Conservation (phyloP, 2,888 invertebrate species). For the Diarsia dahlii region DNA sequence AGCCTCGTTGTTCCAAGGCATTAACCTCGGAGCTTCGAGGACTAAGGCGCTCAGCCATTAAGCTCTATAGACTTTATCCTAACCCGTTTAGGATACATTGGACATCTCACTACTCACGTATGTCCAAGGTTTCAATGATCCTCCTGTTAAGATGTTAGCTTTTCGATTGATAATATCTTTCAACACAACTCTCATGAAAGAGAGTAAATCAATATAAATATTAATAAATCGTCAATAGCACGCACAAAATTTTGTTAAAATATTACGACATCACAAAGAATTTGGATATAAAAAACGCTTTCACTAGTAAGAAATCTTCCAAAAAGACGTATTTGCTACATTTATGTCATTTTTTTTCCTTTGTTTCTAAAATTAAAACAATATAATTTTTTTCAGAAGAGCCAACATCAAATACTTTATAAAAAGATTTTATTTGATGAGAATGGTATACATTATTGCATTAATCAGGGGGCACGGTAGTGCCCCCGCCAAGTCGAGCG, state of each 20-base stretch:
- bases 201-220: slow-evolving; percentile 79
- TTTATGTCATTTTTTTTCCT: slow-evolving; percentile 87
- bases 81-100: slow-evolving; percentile 91
- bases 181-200: slow-evolving; percentile 86
- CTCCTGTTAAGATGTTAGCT: slow-evolving; percentile 85
- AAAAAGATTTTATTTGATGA: slow-evolving; percentile 57
- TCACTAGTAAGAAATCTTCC: slow-evolving; percentile 87
- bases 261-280: slow-evolving; percentile 91
- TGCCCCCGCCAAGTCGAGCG: too few species aligned
- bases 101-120: slow-evolving; percentile 89
- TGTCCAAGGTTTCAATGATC: slow-evolving; percentile 83
- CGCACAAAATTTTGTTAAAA: slow-evolving; percentile 88
- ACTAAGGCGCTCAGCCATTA: slow-evolving; percentile 94
- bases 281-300: slow-evolving; percentile 90
- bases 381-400: slow-evolving; percentile 70
- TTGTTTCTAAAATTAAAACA: slow-evolving; percentile 89
- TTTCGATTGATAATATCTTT: slow-evolving; percentile 79
- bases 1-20: slow-evolving; percentile 96
- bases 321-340: slow-evolving; percentile 89
- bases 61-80: slow-evolving; percentile 90
- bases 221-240: slow-evolving; percentile 80
- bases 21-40: slow-evolving; percentile 96
- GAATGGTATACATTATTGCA: too few species aligned
- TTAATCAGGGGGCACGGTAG: too few species aligned
- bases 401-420: slow-evolving; percentile 69